These are phyloP conservation scores for Epinephelus malabaricus DNA, from an alignment of 2,797 vertebrate genomes.

Conservation along the genomic window DNA sequence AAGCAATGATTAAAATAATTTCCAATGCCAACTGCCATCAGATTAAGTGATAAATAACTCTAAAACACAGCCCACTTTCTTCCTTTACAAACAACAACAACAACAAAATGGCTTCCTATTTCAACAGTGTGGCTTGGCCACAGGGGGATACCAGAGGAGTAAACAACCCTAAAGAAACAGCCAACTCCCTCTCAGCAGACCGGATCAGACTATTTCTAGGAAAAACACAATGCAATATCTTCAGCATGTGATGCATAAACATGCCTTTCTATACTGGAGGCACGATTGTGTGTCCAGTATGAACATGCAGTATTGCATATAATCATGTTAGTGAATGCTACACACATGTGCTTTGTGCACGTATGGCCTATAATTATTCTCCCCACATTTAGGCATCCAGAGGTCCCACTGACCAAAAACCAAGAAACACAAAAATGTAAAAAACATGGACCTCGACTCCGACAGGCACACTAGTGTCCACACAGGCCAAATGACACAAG, in stretches of 20 bases:
- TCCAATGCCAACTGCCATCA: not conserved
- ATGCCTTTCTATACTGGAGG: conserved; percentile 1
- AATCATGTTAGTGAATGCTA: conserved; percentile 1
- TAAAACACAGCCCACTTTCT: not conserved
- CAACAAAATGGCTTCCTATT: conserved; percentile 52
- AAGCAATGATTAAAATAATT: not conserved
- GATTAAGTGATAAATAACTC: conserved; percentile 27
- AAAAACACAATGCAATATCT: not conserved
- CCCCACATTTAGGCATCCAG: not conserved
- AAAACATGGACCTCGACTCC: not conserved
- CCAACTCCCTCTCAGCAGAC: conserved; percentile 39
- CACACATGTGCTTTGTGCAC: not conserved
- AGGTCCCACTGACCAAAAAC: conserved; percentile 1
- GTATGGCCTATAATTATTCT: not conserved
- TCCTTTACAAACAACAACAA: conserved; percentile 10
- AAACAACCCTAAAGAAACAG: conserved; percentile 58
- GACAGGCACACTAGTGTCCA: conserved; percentile 1
- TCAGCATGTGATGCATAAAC: conserved; percentile 4
- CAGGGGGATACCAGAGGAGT: conserved; percentile 50
- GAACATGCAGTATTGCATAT: not conserved
- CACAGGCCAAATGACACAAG: not conserved
- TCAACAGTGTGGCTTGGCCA: conserved; percentile 20
- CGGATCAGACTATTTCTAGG: conserved; percentile 10
- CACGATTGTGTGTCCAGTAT: not conserved
- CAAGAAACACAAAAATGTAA: not conserved